Evolutionary conservation across 92 coral and sea anemone genomes (phyloP), one percentile per base, ranked within the genome.

Genomic region (Zoanthus solanderi): DNA sequence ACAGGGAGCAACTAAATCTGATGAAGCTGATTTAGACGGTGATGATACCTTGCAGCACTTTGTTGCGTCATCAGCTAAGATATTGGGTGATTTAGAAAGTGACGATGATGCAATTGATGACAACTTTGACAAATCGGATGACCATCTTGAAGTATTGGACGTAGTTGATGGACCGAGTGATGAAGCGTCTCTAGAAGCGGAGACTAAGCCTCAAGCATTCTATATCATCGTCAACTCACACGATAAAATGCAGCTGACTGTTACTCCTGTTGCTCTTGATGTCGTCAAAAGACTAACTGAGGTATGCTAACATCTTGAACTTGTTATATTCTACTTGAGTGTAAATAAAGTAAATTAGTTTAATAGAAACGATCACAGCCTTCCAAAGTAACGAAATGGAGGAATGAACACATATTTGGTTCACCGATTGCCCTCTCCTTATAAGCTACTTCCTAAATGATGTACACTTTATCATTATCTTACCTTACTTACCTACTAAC

Each of bases 221-320:
- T 97, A 97, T 85, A 74, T 97, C 42, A 94, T 97, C 10, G 79
- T 97, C 7, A 95, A 92, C 72, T 97, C 99, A 1, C 95, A 92
- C 71, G 99, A 97, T 42, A 89, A 79, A 78, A 85, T 97, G 78
- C 98, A 95, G 93, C 67, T 97, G 54, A 97, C 97, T 14, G 90
- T 97, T 32, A 97, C 99, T 4, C 95, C 95, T 0, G 86, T 94
- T 67, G 94, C 99, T 2, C 79, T 97, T 28, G 93, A 91, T 71
- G 94, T 97, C 15, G 42, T 97, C 10, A 89, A 94, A 9, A 94
- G 91, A 15, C 87, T 94, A n/a, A 92, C 92, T 46, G 84, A 86
- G 93, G 97, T 96, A 91, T 29, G 42, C 37, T 34, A 23, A 7
- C 9, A 10, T 45, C 0, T 71, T 71, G 31, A 30, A 11, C 3